A percentile compares a stretch with the other conserved stretches of the same genome.
phyloP scores from a whole-genome alignment of 2,113 vertebrate genomes.

The Crypturellus undulatus region DNA sequence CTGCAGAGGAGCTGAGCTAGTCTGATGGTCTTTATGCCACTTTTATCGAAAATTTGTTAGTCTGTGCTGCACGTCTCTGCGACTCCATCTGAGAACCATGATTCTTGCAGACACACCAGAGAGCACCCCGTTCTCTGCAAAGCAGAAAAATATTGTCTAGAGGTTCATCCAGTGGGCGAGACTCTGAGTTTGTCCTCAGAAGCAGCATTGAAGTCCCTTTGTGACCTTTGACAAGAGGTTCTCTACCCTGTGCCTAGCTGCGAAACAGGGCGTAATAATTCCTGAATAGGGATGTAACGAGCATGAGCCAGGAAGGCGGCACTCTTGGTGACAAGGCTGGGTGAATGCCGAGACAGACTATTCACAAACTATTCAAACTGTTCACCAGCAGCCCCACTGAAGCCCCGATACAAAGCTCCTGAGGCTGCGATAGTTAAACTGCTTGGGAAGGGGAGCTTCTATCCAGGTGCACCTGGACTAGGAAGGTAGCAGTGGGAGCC shows the following conservation, averaged over 20 bases:
- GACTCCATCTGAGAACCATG: neutral
- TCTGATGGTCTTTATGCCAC: neutral
- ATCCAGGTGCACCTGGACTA: neutral
- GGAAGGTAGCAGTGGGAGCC: neutral
- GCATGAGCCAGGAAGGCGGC: neutral
- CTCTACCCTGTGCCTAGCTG: neutral
- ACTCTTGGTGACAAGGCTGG: neutral
- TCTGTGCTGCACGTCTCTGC: neutral
- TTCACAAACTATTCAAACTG: neutral
- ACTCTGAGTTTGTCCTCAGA: constrained; percentile 34
- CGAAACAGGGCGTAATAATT: neutral
- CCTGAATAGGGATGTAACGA: neutral
- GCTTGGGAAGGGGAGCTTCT: neutral
- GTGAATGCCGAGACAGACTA: neutral
- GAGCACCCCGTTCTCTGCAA: neutral
- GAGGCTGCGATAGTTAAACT: neutral
- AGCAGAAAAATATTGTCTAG: neutral
- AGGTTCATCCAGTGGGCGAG: neutral
- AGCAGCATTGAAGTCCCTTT: neutral
- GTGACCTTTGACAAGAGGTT: neutral
- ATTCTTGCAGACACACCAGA: neutral
- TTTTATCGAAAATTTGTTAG: neutral
- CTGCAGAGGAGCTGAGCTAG: neutral
- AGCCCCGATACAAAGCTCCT: neutral
- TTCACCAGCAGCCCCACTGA: neutral